Evolutionary conservation across 2,113 vertebrate genomes (phyloP).

Genomic region (Hipposideros armiger): DNA sequence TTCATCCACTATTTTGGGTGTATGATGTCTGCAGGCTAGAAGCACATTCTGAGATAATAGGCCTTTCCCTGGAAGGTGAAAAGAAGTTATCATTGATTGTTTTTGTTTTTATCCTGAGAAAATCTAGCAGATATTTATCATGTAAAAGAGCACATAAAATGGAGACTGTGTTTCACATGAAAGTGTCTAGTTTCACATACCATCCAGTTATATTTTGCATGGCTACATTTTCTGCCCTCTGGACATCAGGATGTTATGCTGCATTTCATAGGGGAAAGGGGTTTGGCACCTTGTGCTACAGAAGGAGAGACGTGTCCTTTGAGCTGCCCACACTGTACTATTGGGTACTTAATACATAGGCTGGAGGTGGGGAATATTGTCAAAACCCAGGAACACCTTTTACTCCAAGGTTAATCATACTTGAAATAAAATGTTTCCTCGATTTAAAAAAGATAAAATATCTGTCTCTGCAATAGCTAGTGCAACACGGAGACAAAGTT

Average conservation of each 20-base stretch:
- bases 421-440: background rate
- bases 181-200: background rate
- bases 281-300: background rate
- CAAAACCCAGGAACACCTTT: background rate
- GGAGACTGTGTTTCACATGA: background rate
- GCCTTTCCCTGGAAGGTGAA: background rate
- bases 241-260: background rate
- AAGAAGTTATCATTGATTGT: background rate
- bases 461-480: background rate
- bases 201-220: background rate
- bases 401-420: background rate
- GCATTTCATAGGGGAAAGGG: background rate
- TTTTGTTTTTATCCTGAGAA: constrained; percentile 31
- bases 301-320: background rate
- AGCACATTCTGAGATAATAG: background rate
- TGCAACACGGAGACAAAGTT: background rate
- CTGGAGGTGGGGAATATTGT: too few relatives aligned
- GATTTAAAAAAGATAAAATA: background rate
- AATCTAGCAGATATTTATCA: background rate
- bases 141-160: background rate
- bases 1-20: background rate
- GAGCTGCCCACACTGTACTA: background rate
- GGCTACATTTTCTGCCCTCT: background rate
- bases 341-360: background rate
- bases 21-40: background rate